A percentile compares a stretch with the other conserved stretches of the same genome.
These are phyloP conservation scores for Coregonus sp. DNA, from an alignment of 2,797 vertebrate genomes.

Conservation along the genomic window DNA sequence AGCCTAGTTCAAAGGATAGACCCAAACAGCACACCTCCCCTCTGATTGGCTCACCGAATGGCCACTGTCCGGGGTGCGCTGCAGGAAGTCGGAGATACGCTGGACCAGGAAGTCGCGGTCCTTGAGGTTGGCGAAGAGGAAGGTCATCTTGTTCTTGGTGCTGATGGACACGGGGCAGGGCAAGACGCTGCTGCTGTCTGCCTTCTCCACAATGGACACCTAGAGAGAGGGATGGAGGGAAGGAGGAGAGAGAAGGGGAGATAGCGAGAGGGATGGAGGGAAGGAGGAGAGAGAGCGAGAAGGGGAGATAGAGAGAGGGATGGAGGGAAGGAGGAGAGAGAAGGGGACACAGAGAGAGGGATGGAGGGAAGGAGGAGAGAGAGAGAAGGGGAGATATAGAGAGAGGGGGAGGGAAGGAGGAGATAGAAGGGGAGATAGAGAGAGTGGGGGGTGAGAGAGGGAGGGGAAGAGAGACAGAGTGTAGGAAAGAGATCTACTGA, in stretches of 20 bases:
- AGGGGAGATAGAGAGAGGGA: too few relatives aligned
- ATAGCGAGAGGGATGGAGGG: neutral
- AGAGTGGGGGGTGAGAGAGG: neutral
- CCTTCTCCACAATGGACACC: slow-evolving; percentile 97
- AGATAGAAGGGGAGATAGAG: neutral
- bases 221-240: slow-evolving; percentile 44
- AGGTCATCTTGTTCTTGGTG: slow-evolving; percentile 97
- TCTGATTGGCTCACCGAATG: slow-evolving; percentile 52
- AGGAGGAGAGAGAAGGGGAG: neutral
- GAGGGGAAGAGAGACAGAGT: too few relatives aligned
- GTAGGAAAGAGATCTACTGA: slow-evolving; percentile 11
- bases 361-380: too few relatives aligned
- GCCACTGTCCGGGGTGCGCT: slow-evolving; percentile 83
- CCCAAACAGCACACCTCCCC: neutral
- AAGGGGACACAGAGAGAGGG: too few relatives aligned
- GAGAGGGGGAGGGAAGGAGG: too few relatives aligned
- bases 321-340: too few relatives aligned
- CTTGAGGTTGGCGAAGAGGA: slow-evolving; percentile 96
- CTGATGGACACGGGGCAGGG: slow-evolving; percentile 97
- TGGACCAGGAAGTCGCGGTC: slow-evolving; percentile 96
- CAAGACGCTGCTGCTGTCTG: slow-evolving; percentile 92
- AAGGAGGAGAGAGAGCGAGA: too few relatives aligned
- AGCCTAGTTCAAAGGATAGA: neutral
- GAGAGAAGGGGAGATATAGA: slow-evolving; percentile 44
- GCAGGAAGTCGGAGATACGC: slow-evolving; percentile 95